Percentiles rank a stretch among this genome's conserved stretches.
Evolutionary conservation across 2,113 vertebrate genomes (phyloP).

Genomic region (Pycnonotus jocosus): DNA sequence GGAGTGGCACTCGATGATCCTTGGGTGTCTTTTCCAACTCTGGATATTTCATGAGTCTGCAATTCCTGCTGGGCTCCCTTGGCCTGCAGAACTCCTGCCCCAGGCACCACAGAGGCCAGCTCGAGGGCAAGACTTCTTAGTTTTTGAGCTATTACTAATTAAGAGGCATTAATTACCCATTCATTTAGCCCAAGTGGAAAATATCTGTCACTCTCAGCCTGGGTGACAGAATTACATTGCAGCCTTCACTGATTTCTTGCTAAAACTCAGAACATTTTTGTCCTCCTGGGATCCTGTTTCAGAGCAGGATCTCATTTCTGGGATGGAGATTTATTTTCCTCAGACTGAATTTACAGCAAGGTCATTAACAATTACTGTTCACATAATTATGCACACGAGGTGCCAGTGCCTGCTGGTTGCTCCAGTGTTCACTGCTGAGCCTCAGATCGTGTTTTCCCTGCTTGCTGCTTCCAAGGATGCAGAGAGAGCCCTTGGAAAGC

Average conservation of each 20-base stretch:
- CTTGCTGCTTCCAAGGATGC: not conserved
- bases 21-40: not conserved
- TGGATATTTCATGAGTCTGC: not conserved
- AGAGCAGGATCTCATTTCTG: not conserved
- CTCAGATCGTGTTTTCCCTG: not conserved
- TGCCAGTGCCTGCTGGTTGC: not conserved
- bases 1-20: accelerated
- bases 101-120: not conserved
- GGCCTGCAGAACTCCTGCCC: not conserved
- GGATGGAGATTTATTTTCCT: not conserved
- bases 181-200: not conserved
- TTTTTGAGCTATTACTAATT: not conserved
- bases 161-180: constrained; percentile 1
- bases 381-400: not conserved
- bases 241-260: not conserved
- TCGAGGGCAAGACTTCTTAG: not conserved
- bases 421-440: accelerated
- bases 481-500: not conserved
- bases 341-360: not conserved
- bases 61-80: accelerated
- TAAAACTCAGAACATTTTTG: not conserved
- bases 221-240: not conserved
- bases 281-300: not conserved
- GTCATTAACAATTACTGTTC: not conserved
- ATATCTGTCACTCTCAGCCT: not conserved